phyloP scores from a whole-genome alignment of 2,888 invertebrate species.

The Cheilosia variabilis region DNA sequence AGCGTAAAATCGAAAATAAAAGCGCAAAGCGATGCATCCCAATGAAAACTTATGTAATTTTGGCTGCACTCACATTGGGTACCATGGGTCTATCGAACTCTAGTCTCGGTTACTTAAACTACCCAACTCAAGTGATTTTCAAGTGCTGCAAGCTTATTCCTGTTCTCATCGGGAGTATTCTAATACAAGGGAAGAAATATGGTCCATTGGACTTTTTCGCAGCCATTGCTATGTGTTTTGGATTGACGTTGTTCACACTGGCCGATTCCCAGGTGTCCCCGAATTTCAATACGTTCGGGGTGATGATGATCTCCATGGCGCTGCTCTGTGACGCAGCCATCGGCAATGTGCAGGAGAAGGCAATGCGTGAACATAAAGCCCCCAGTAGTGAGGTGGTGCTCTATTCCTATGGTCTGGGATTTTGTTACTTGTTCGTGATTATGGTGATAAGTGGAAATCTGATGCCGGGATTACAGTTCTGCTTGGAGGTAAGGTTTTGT shows the following conservation, averaged over 20 bases:
- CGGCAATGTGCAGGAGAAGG: constrained; percentile 98
- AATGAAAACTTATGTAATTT: constrained; percentile 89
- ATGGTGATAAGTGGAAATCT: constrained; percentile 90
- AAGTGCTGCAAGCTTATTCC: constrained; percentile 99
- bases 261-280: constrained; percentile 90
- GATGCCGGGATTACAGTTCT: constrained; percentile 89
- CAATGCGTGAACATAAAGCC: constrained; percentile 93
- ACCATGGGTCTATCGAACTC: constrained; percentile 99
- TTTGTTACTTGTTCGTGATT: constrained; percentile 90
- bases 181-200: constrained; percentile 95
- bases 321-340: constrained; percentile 97
- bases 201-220: constrained; percentile 92
- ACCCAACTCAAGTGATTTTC: constrained; percentile 98
- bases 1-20: constrained; percentile 86
- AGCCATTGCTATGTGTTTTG: constrained; percentile 93
- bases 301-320: constrained; percentile 92
- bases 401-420: constrained; percentile 96
- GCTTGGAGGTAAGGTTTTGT: constrained; percentile 87
- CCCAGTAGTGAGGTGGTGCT: constrained; percentile 96
- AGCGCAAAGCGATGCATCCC: constrained; percentile 90
- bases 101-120: constrained; percentile 96
- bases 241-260: constrained; percentile 95
- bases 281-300: constrained; percentile 89
- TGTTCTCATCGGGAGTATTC: constrained; percentile 95
- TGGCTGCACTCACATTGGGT: constrained; percentile 94